Conservation (phyloP, 2,888 invertebrate species). For the Hetaerina titia region DNA sequence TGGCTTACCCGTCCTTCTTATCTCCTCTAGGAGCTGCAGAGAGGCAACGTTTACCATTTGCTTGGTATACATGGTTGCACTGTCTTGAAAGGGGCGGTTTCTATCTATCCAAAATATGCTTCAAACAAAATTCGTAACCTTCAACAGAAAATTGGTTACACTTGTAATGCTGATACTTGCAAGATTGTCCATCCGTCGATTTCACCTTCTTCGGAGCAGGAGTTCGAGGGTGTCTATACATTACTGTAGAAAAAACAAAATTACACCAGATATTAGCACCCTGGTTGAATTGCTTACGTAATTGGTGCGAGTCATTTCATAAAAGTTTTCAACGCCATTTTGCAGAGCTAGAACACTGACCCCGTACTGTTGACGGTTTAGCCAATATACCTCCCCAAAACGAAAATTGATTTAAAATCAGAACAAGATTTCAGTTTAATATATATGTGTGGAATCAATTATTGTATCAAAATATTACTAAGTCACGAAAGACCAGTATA, state of each 20-base stretch:
- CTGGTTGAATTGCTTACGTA: neutral
- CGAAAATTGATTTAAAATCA: neutral
- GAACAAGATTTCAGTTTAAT: neutral
- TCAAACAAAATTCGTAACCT: slow-evolving; percentile 87
- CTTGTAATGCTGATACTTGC: slow-evolving; percentile 72
- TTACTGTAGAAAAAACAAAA: slow-evolving; percentile 15
- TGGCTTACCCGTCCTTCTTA: slow-evolving; percentile 83
- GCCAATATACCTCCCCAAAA: neutral
- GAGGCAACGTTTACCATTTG: slow-evolving; percentile 87
- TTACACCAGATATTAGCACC: neutral
- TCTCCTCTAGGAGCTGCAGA: slow-evolving; percentile 87
- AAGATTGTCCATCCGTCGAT: slow-evolving; percentile 38
- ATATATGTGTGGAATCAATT: neutral
- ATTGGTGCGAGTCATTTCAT: neutral
- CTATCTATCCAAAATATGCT: slow-evolving; percentile 92
- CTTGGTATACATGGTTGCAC: slow-evolving; percentile 85
- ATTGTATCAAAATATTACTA: neutral
- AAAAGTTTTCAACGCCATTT: slow-evolving; percentile 15
- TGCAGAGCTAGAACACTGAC: slow-evolving; percentile 54
- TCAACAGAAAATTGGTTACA: slow-evolving; percentile 85
- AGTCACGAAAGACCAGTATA: neutral
- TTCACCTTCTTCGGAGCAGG: slow-evolving; percentile 46
- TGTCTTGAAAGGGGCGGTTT: slow-evolving; percentile 90
- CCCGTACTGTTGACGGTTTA: slow-evolving; percentile 41
- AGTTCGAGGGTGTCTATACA: slow-evolving; percentile 59